A percentile compares a stretch with the other conserved stretches of the same genome.
Conservation (phyloP, 92 coral and sea anemone genomes). For the Porites rus region DNA sequence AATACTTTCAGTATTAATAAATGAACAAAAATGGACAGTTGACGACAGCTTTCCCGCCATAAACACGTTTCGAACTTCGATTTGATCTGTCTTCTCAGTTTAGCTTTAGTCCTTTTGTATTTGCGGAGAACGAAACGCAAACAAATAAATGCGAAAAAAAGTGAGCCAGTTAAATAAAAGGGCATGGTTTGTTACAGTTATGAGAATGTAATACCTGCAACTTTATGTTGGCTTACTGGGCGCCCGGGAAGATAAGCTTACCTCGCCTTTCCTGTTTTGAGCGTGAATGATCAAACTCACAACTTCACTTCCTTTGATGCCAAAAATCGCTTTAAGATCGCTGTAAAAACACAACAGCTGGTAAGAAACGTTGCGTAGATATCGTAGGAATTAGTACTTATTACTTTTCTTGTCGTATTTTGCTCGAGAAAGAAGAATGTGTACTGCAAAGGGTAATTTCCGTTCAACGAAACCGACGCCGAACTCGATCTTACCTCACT, state of each 20-base stretch:
- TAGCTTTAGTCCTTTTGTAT: neutral
- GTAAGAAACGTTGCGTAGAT: neutral
- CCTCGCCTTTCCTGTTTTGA: conserved; percentile 27
- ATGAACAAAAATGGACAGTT: neutral
- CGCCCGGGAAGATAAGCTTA: conserved; percentile 21
- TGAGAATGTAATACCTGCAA: conserved; percentile 34
- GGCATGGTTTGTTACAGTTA: neutral
- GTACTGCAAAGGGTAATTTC: conserved; percentile 17
- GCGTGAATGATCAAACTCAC: neutral
- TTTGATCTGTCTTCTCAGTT: neutral
- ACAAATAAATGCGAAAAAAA: neutral
- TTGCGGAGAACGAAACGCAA: neutral
- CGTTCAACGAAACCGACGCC: conserved; percentile 41
- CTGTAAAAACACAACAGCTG: conserved; percentile 17
- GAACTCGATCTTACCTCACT: conserved; percentile 44
- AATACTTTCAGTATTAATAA: neutral
- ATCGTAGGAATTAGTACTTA: neutral
- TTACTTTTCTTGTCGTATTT: neutral
- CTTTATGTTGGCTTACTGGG: neutral
- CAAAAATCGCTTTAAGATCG: neutral
- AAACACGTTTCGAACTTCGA: conserved; percentile 3
- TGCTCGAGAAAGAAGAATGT: neutral
- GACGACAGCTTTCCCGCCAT: conserved; percentile 37
- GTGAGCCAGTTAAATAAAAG: neutral
- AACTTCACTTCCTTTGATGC: conserved; percentile 33